A percentile compares a stretch with the other conserved stretches of the same genome.
Conservation (phyloP, 2,113 vertebrate species). For the Cryptomyrus ogoouensis region DNA sequence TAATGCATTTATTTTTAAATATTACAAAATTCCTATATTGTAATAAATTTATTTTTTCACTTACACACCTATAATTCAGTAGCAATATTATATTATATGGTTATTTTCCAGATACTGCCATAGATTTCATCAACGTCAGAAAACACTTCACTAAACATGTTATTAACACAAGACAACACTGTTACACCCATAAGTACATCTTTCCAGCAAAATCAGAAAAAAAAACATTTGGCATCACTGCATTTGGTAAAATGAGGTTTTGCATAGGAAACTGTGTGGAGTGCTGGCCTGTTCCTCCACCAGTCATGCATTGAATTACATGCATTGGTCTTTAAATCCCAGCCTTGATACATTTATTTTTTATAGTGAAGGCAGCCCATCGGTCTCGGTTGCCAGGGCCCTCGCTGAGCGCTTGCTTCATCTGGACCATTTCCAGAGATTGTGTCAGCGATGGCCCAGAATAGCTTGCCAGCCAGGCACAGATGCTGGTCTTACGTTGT, state of each 20-base stretch:
- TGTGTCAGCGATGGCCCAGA: slow-evolving; percentile 38
- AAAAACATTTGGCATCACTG: neutral
- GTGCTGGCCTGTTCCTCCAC: neutral
- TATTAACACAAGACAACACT: neutral
- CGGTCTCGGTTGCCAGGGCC: slow-evolving; percentile 40
- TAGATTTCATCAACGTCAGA: neutral
- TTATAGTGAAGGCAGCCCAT: slow-evolving; percentile 40
- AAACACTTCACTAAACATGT: neutral
- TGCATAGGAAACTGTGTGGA: neutral
- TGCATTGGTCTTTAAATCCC: neutral
- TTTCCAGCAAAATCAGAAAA: neutral
- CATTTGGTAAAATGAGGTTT: neutral
- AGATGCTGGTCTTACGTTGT: slow-evolving; percentile 1
- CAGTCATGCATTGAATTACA: neutral
- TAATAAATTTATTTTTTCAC: neutral
- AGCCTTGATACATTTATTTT: slow-evolving; percentile 41
- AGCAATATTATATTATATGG: neutral
- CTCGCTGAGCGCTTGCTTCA: slow-evolving; percentile 41
- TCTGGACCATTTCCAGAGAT: slow-evolving; percentile 41
- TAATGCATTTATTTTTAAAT: neutral
- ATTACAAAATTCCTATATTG: neutral
- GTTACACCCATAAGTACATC: neutral
- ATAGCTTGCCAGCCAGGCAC: slow-evolving; percentile 23
- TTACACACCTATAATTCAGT: neutral
- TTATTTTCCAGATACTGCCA: neutral